Base-by-base conservation (phyloP, 2,113 vertebrate genomes). In the Heteronetta atricapilla region DNA sequence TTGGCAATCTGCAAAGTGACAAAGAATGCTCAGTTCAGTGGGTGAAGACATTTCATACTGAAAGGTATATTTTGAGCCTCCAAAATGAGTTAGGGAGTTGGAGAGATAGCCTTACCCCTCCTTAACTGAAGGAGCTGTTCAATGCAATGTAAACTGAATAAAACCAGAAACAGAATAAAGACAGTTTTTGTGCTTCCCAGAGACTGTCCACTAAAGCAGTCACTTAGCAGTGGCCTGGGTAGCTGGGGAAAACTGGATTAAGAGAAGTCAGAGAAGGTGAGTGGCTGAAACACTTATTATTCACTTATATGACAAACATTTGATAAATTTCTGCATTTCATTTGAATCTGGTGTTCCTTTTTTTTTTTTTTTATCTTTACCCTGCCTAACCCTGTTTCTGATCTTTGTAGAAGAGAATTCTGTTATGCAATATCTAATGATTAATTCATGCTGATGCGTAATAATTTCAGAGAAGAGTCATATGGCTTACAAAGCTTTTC, bases 121-220 rank as follows among this genome's bases (percentile, higher is more conserved):
- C 11, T 38, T 63, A 69, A 75, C 58, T 23, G 9, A 89, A 58
- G 5, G 15, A 80, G 17, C 4, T 79, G 33, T 40, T 78, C 13
- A 6, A 23, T 50, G 22, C 11, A 5, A 50, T 50, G 48, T 50
- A 50, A 50, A 50, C 48, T 22, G 6, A 25, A 50, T 50, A 50
- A 22, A 23, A 50, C 8, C 28, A 82, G 44, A 8, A 67, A 42
- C 6, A 69, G 17, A 18, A 73, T 19, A 55, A 86, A 22, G 4
- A 3, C 25, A 16, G 18, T 25, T 90, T 11, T 21, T 59, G 20
- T 25, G 8, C 31, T 85, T 64, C 50, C 12, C 6, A 29, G 8
- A 68, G 3, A 12, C 42, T 42, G 5, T 44, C 20, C 2, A 0
- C 28, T 10, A 1, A 0, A 1, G 4, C 8, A 34, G 52, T 66